phyloP scores from a whole-genome alignment of 2,113 vertebrate genomes.

The Syrrhaptes paradoxus region DNA sequence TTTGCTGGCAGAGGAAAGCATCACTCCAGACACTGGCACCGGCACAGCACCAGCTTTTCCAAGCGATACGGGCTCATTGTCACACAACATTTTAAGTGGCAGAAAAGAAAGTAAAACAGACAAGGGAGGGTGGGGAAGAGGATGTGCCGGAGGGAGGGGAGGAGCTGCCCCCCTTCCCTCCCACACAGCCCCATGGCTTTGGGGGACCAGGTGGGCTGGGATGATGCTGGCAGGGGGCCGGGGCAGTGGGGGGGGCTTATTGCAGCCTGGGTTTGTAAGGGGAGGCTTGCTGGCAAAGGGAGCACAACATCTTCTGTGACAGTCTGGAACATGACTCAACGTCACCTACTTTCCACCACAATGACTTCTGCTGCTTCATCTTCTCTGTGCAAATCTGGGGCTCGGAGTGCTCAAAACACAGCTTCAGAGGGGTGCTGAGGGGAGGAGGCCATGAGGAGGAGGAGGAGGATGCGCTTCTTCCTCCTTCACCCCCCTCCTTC shows the following conservation, averaged over 20 bases:
- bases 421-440: not conserved
- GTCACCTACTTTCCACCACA: slow-evolving; percentile 43
- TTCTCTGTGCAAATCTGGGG: not conserved
- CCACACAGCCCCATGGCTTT: rapidly evolving
- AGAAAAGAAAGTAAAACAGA: slow-evolving; percentile 21
- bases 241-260: rapidly evolving
- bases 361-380: not conserved
- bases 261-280: not conserved
- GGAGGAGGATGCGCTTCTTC: not conserved
- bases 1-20: not conserved
- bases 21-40: rapidly evolving
- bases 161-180: not conserved
- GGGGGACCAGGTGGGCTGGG: not conserved
- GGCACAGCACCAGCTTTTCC: not conserved
- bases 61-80: not conserved
- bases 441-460: not conserved
- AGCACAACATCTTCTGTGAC: not conserved
- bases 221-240: not conserved
- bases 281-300: not conserved
- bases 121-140: not conserved
- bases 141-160: not conserved
- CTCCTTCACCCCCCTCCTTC: not conserved
- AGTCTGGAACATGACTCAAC: slow-evolving; percentile 3
- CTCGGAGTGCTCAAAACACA: not conserved
- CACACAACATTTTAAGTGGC: not conserved